These are phyloP conservation scores for Athetis lepigone DNA, from an alignment of 2,888 invertebrate genomes.

Conservation along the genomic window DNA sequence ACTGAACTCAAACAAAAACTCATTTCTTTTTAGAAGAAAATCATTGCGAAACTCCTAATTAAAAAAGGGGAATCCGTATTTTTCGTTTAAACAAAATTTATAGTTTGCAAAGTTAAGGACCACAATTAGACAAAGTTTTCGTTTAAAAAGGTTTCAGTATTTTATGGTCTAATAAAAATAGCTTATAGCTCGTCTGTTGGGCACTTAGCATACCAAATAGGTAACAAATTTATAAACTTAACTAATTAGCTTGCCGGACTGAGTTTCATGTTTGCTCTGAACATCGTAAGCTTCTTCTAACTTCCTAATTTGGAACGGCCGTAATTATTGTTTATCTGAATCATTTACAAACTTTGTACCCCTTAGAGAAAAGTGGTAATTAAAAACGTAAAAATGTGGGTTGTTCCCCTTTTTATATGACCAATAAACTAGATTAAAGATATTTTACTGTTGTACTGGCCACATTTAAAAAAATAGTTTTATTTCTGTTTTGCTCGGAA, in stretches of 20 bases:
- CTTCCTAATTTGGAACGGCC: conserved; percentile 82
- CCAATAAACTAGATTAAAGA: conserved; percentile 57
- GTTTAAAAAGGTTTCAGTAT: conserved; percentile 56
- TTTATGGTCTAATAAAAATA: conserved; percentile 70
- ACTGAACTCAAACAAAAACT: too few relatives aligned
- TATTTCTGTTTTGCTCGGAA: conserved; percentile 28
- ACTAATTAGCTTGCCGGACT: conserved; percentile 83
- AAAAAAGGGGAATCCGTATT: conserved; percentile 3
- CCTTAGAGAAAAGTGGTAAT: conserved; percentile 68
- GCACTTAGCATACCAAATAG: conserved; percentile 88
- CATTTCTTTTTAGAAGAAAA: neutral
- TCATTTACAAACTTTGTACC: conserved; percentile 71
- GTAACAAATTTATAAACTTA: conserved; percentile 88
- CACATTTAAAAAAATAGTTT: conserved; percentile 39
- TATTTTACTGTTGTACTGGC: conserved; percentile 36
- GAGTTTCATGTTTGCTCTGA: conserved; percentile 84
- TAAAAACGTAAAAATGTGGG: conserved; percentile 66
- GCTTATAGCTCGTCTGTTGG: conserved; percentile 71
- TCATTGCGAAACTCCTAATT: neutral
- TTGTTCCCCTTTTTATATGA: conserved; percentile 39
- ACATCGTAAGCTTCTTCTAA: conserved; percentile 79
- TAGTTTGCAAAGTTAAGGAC: conserved; percentile 21
- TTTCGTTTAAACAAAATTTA: conserved; percentile 27
- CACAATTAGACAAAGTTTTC: conserved; percentile 45
- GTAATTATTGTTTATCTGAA: conserved; percentile 81